These are phyloP conservation scores for Microctenopoma steveboyesi DNA, from an alignment of 2,797 vertebrate genomes.

Conservation along the genomic window DNA sequence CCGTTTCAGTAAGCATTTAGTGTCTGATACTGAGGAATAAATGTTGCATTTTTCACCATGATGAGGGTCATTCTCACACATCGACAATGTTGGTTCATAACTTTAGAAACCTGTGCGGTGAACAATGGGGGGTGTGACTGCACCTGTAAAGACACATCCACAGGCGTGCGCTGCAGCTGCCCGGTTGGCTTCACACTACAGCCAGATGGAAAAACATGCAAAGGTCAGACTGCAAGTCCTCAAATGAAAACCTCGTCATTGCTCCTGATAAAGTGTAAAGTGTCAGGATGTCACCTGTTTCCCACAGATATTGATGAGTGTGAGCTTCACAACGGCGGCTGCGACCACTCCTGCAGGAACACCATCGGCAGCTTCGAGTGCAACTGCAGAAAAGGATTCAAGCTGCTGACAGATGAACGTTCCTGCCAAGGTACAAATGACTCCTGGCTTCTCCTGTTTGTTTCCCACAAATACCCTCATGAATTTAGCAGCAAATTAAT, in stretches of 20 bases:
- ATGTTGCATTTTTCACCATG: background rate
- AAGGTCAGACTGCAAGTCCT: constrained; percentile 84
- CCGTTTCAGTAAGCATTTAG: constrained; percentile 16
- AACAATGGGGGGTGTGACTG: constrained; percentile 98
- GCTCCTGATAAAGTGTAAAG: background rate
- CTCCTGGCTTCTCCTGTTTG: background rate
- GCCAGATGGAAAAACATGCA: constrained; percentile 95
- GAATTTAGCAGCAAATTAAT: background rate
- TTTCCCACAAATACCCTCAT: background rate
- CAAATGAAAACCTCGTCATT: background rate
- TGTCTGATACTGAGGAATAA: constrained; percentile 6
- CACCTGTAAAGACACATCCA: constrained; percentile 98
- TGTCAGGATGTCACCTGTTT: constrained; percentile 10
- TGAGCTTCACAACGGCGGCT: constrained; percentile 91
- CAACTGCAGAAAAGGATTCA: constrained; percentile 97
- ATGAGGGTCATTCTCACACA: constrained; percentile 7
- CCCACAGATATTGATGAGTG: constrained; percentile 95
- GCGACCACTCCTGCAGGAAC: constrained; percentile 97
- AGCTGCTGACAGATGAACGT: constrained; percentile 95
- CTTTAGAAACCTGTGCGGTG: constrained; percentile 94
- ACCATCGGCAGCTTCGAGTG: constrained; percentile 98
- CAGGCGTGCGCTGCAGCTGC: constrained; percentile 97
- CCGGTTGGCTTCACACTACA: constrained; percentile 95
- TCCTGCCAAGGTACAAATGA: constrained; percentile 92
- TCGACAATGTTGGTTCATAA: constrained; percentile 34